Conservation (phyloP, 1,140 invertebrate species). For the Maconellicoccus hirsutus region DNA sequence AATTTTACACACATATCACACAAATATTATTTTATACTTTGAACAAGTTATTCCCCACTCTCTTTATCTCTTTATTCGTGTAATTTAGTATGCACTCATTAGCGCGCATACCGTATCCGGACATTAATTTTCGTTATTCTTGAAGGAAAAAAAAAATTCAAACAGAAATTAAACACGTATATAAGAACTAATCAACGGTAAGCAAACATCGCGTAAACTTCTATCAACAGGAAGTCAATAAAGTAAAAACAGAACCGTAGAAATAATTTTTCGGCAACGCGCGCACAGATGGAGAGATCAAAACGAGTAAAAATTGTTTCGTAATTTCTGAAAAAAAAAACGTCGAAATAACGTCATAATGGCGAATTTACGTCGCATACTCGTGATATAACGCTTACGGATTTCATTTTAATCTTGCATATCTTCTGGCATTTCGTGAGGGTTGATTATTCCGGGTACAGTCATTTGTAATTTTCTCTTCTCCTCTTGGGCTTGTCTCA, state of each 20-base stretch:
- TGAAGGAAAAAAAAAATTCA: not conserved
- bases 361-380: too few species aligned
- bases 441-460: constrained; percentile 94
- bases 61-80: too few species aligned
- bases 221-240: not conserved
- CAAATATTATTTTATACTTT: not conserved
- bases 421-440: constrained; percentile 91
- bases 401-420: constrained; percentile 75
- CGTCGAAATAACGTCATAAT: not conserved
- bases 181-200: not conserved
- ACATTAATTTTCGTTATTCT: too few species aligned
- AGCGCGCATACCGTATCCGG: too few species aligned
- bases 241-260: not conserved
- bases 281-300: not conserved
- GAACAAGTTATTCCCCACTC: not conserved
- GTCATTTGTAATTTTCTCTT: constrained; percentile 85
- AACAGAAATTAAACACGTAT: not conserved
- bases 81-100: too few species aligned
- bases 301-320: not conserved
- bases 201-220: constrained; percentile 8
- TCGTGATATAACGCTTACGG: not conserved
- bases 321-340: not conserved
- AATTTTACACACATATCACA: not conserved
- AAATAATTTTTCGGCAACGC: not conserved
- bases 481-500: constrained; percentile 80